Evolutionary conservation across 1,140 invertebrate genomes (phyloP), one percentile per base, ranked within the genome.

Genomic region (Drosophila busckii): DNA sequence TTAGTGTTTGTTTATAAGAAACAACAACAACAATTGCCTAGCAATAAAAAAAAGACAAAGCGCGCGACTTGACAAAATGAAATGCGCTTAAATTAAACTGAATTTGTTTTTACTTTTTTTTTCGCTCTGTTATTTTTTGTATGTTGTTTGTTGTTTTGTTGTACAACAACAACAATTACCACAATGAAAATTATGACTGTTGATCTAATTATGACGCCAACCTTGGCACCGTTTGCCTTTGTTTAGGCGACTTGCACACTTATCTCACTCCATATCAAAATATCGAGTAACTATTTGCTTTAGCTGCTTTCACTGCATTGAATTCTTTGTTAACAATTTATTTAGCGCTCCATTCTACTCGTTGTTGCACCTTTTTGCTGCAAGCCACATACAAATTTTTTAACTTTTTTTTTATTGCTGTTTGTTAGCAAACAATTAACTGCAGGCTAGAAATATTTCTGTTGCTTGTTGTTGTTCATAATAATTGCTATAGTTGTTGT

Each of bases 181-280:
- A 54, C 50, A 55, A 78, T 60, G 61, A 64, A 78, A 78, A 78
- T 80, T 71, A 78, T 80, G 73, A 78, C 73, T 80, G 56, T 73
- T 78, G 71, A 78, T 78, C 71, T 78, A 78, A 80, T 78, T 78
- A 71, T 71, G 67, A 52, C 42, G 61, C 15, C 71, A 76, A 70
- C 71, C 71, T 78, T 78, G 67, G 73, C 71, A 70, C 71, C 52
- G 42, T 53, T 8, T 35, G 31, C 45, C 17, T 42, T 7, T 19
- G 40, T 19, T 34, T 50, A 4, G 2, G 25, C 17, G n/a, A n/a
- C n/a, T n/a, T n/a, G n/a, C n/a, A n/a, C n/a, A n/a, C n/a, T 20
- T 20, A 13, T 31, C 12, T 45, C n/a, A n/a, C 19, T 45, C 41
- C 28, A 12, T 31, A 29, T 16, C 16, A 13, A 4, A 46, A 32